A percentile compares a stretch with the other conserved stretches of the same genome.
Evolutionary conservation across 2,113 vertebrate species (phyloP).

Genomic region (Marmota monax): DNA sequence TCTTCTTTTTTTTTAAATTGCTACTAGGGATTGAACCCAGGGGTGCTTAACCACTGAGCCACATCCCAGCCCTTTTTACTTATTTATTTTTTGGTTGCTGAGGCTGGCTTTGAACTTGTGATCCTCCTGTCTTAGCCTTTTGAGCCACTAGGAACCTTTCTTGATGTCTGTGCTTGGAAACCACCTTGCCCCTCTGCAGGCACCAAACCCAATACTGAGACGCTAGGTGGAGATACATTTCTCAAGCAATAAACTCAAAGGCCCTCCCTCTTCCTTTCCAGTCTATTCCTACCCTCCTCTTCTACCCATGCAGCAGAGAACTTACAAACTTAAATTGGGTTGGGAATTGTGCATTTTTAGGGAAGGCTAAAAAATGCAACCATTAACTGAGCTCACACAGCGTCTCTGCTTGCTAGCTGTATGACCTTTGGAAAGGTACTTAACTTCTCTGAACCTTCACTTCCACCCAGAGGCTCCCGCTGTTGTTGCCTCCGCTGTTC

Average conservation of each 20-base stretch:
- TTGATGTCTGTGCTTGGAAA: fast-evolving
- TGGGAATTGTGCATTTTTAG: neutral
- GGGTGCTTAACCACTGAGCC: too few relatives aligned
- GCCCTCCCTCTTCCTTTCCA: neutral
- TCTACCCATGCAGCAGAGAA: neutral
- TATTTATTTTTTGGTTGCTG: too few relatives aligned
- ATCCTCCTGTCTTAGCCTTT: too few relatives aligned
- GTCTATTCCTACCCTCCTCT: too few relatives aligned
- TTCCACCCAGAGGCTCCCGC: neutral
- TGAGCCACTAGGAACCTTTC: neutral
- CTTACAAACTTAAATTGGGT: neutral
- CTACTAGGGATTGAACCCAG: too few relatives aligned
- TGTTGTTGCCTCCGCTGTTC: neutral
- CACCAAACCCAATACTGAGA: neutral
- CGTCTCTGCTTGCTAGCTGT: neutral
- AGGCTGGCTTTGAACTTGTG: too few relatives aligned
- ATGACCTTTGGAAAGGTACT: neutral
- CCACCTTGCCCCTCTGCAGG: neutral
- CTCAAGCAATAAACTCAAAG: neutral
- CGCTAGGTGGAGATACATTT: neutral
- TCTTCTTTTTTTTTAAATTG: too few relatives aligned
- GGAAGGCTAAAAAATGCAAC: neutral
- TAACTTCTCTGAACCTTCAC: slow-evolving; percentile 22
- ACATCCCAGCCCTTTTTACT: too few relatives aligned
- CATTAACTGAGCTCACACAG: neutral